These are phyloP conservation scores for Pristionchus mayeri DNA, from an alignment of 2,888 invertebrate genomes.

Conservation along the genomic window DNA sequence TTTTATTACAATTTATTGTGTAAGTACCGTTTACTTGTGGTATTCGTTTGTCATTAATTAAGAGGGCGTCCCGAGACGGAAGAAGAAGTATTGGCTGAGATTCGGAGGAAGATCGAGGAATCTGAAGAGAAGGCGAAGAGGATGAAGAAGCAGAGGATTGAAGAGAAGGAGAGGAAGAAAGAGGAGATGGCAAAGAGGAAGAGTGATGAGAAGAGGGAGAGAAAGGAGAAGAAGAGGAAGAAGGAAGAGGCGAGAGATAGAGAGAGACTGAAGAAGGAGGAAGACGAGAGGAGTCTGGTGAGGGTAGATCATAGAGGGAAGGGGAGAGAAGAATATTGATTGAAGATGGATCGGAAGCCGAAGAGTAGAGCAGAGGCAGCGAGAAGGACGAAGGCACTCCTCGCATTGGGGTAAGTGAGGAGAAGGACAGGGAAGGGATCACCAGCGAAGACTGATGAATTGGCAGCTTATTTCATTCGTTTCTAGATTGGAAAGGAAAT, in stretches of 20 bases:
- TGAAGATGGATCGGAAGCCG: neutral
- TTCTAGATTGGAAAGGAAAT: too few relatives aligned
- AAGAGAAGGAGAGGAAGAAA: slow-evolving; percentile 7
- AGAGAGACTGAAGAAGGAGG: too few relatives aligned
- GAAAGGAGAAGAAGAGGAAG: neutral
- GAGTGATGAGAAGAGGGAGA: neutral
- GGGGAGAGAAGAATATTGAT: too few relatives aligned
- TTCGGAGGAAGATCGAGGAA: neutral
- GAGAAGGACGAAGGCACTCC: slow-evolving; percentile 3
- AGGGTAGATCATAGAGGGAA: too few relatives aligned
- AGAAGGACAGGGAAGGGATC: neutral
- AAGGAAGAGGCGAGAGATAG: too few relatives aligned
- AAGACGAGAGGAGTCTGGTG: too few relatives aligned
- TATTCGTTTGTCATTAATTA: too few relatives aligned
- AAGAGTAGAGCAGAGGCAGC: neutral
- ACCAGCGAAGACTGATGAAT: too few relatives aligned
- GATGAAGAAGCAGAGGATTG: neutral
- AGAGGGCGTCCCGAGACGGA: neutral
- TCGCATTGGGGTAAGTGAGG: neutral
- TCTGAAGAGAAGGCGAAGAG: neutral
- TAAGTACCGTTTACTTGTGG: too few relatives aligned
- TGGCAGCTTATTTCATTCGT: too few relatives aligned
- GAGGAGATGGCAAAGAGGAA: neutral
- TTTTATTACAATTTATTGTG: too few relatives aligned
- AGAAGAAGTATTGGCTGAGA: neutral